Percentiles rank a stretch among this genome's conserved stretches.
These are phyloP conservation scores for Lucifuga dentata DNA, from an alignment of 2,113 vertebrate species.

Conservation along the genomic window DNA sequence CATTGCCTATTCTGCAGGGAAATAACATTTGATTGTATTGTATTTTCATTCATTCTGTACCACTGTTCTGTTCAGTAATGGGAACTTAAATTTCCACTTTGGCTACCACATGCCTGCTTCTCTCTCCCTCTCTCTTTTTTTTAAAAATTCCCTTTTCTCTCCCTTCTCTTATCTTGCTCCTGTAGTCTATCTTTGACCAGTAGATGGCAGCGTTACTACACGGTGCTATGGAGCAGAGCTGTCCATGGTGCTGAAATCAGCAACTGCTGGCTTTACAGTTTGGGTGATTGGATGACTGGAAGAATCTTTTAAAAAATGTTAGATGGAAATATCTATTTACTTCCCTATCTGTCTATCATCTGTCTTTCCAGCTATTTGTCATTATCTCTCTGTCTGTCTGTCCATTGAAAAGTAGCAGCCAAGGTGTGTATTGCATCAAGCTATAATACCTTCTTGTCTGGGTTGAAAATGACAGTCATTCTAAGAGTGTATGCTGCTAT, in stretches of 20 bases:
- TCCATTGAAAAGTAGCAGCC: conserved; percentile 22
- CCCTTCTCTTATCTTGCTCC: neutral
- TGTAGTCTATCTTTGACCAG: conserved; percentile 49
- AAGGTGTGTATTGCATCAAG: conserved; percentile 25
- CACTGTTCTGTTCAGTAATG: neutral
- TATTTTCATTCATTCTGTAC: conserved; percentile 5
- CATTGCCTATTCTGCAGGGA: neutral
- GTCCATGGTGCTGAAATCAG: neutral
- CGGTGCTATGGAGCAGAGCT: neutral
- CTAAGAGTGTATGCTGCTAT: conserved; percentile 49
- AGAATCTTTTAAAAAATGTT: neutral
- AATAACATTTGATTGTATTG: neutral
- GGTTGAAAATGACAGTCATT: conserved; percentile 40
- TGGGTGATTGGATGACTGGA: neutral
- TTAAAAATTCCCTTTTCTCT: neutral
- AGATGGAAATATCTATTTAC: neutral
- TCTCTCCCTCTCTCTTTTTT: neutral
- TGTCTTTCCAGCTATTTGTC: too few species aligned
- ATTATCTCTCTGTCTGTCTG: neutral
- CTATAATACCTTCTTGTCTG: conserved; percentile 26
- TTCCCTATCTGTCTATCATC: conserved; percentile 3
- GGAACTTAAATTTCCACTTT: neutral
- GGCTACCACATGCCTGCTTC: too few species aligned
- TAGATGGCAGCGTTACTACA: conserved; percentile 75
- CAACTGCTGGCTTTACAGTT: too few species aligned